Evolutionary conservation across 2,888 invertebrate genomes (phyloP), one percentile per base, ranked within the genome.

Genomic region (Amblyteles armatorius): DNA sequence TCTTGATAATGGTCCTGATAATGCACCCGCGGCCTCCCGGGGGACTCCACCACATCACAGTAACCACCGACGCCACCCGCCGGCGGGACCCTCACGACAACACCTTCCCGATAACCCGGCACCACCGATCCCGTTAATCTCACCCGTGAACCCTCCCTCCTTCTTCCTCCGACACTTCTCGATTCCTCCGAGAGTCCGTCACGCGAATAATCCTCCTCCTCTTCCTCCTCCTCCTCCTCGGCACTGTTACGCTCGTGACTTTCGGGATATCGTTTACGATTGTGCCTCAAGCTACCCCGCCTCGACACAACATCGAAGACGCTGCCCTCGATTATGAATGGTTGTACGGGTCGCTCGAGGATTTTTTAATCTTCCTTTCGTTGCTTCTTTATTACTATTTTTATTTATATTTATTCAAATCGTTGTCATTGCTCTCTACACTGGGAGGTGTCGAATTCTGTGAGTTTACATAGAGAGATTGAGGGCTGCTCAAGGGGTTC

Each of bases 11-110:
- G 82, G 68, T 87, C 87, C 82, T 84, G 84, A 79, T 77, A 81
- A 83, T 85, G 81, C 86, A 77, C 82, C 82, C 81, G 83, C 84
- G 86, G 81, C 85, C 88, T 85, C 71, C 87, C 82, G 90, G 92
- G 91, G 91, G 92, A 89, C 91, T 92, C 92, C 92, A 91, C 92
- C 92, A 92, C 93, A 93, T 94, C 93, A 92, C 93, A 91, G 90
- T 88, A 86, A 79, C 87, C 83, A 85, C 90, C 91, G 88, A 89
- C 90, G 86, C 88, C 89, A 84, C 89, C 89, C 87, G 91, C 89
- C 87, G 88, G 88, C 84, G 90, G 89, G 88, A 88, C 89, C 89
- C 90, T 91, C 90, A 89, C 91, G 86, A 90, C 90, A 84, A 88
- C 87, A 87, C 88, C 88, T 84, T 89, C 90, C 86, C 88, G 89